phyloP scores from a whole-genome alignment of 2,797 vertebrate species.

The Aeoliscus strigatus region DNA sequence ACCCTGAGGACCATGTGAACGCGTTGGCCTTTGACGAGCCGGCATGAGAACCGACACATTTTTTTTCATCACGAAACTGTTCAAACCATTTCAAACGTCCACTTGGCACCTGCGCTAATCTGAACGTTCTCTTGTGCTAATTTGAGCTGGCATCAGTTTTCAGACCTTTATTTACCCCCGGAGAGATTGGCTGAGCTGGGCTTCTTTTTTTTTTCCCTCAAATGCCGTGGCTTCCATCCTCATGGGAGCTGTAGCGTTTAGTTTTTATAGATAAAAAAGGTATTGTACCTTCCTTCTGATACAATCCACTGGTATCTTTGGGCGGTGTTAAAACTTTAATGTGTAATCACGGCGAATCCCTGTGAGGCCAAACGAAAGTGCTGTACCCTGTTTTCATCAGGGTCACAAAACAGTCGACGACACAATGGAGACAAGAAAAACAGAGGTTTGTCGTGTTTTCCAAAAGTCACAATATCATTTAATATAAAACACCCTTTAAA shows the following conservation, averaged over 20 bases:
- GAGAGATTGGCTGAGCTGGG: constrained; percentile 42
- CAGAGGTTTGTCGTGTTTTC: constrained; percentile 60
- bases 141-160: constrained; percentile 52
- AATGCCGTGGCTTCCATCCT: constrained; percentile 36
- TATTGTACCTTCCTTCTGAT: constrained; percentile 48
- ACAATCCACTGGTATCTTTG: constrained; percentile 44
- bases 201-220: constrained; percentile 27
- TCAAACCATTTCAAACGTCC: constrained; percentile 18
- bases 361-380: too few relatives aligned
- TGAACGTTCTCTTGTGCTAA: constrained; percentile 11
- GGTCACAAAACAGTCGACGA: constrained; percentile 33
- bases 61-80: too few relatives aligned
- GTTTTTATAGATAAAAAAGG: constrained; percentile 52
- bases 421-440: constrained; percentile 35
- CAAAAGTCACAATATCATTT: constrained; percentile 82
- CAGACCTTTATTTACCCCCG: constrained; percentile 48
- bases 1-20: too few relatives aligned
- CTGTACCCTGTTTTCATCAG: too few relatives aligned
- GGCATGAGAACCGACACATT: too few relatives aligned
- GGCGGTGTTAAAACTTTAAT: constrained; percentile 64
- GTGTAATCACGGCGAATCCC: too few relatives aligned
- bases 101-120: constrained; percentile 13
- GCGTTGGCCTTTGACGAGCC: too few relatives aligned
- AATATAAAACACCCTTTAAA: constrained; percentile 80
- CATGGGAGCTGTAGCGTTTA: constrained; percentile 61